A percentile compares a stretch with the other conserved stretches of the same genome.
Conservation (phyloP, 1,140 invertebrate genomes). For the Zaprionus lachaisei region DNA sequence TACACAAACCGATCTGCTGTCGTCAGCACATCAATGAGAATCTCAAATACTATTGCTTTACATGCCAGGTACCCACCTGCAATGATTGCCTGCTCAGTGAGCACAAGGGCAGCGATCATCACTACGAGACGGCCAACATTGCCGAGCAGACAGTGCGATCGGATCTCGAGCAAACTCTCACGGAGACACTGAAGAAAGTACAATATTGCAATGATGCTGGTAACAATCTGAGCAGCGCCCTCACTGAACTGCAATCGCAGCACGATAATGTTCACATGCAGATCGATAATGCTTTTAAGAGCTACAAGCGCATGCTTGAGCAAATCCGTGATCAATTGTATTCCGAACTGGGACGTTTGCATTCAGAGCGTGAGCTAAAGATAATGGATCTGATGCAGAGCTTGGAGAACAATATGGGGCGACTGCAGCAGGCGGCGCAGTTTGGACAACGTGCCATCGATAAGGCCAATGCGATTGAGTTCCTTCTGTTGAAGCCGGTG, state of each 20-base stretch:
- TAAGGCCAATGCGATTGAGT: slow-evolving; percentile 92
- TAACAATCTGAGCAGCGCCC: slow-evolving; percentile 89
- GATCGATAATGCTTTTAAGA: slow-evolving; percentile 93
- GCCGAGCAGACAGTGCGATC: slow-evolving; percentile 90
- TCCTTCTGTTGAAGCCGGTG: slow-evolving; percentile 91
- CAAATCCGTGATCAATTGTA: slow-evolving; percentile 90
- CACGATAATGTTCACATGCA: slow-evolving; percentile 93
- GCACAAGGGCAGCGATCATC: slow-evolving; percentile 91
- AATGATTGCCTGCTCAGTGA: slow-evolving; percentile 92
- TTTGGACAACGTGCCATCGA: slow-evolving; percentile 92
- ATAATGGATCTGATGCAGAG: slow-evolving; percentile 94
- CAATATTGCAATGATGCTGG: slow-evolving; percentile 91
- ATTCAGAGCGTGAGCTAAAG: slow-evolving; percentile 93
- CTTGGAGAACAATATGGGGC: slow-evolving; percentile 91
- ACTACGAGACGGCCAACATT: slow-evolving; percentile 90
- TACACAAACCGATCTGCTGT: slow-evolving; percentile 94
- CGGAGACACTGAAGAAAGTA: slow-evolving; percentile 89
- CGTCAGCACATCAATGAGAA: slow-evolving; percentile 90
- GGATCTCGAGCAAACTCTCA: slow-evolving; percentile 90
- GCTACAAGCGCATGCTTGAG: slow-evolving; percentile 93
- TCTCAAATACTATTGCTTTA: slow-evolving; percentile 92
- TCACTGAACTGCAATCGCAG: slow-evolving; percentile 94
- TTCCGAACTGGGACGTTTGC: slow-evolving; percentile 91
- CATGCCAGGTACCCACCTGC: slow-evolving; percentile 93
- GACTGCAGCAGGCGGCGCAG: slow-evolving; percentile 93